Evolutionary conservation across 2,113 vertebrate genomes (phyloP).

Genomic region (Syngnathoides biaculeatus): DNA sequence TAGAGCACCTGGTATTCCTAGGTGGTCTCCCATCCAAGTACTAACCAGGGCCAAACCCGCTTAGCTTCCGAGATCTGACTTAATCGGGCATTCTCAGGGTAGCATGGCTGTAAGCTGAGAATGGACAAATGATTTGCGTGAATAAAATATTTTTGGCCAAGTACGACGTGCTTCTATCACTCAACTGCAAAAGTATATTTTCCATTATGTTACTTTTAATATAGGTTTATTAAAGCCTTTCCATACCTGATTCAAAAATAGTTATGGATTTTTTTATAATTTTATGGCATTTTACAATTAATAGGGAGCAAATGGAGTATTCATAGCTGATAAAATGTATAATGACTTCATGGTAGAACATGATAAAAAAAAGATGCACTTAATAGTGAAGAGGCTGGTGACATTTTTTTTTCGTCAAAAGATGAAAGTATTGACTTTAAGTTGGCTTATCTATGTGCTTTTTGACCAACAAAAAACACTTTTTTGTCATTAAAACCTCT

Average conservation of each 20-base stretch:
- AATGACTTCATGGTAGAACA: not conserved
- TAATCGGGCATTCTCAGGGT: no score
- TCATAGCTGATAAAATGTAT: not conserved
- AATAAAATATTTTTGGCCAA: no score
- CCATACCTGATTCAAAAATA: not conserved
- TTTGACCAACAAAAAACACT: conserved; percentile 51
- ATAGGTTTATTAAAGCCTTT: not conserved
- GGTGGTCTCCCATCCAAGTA: no score
- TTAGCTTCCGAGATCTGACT: no score
- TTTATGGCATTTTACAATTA: not conserved
- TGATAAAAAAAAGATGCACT: not conserved
- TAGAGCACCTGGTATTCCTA: no score
- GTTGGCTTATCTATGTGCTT: conserved; percentile 54
- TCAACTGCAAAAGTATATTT: no score
- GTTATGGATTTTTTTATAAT: not conserved
- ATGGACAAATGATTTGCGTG: no score
- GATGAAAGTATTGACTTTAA: conserved; percentile 25
- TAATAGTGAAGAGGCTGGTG: not conserved
- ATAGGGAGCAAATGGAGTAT: not conserved
- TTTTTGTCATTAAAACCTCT: conserved; percentile 68
- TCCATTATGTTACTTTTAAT: not conserved
- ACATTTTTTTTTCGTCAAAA: not conserved
- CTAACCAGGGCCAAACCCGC: no score
- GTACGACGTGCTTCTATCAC: no score
- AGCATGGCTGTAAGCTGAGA: no score